phyloP scores from a whole-genome alignment of 2,888 invertebrate genomes.

The Leptinotarsa tumamoca region DNA sequence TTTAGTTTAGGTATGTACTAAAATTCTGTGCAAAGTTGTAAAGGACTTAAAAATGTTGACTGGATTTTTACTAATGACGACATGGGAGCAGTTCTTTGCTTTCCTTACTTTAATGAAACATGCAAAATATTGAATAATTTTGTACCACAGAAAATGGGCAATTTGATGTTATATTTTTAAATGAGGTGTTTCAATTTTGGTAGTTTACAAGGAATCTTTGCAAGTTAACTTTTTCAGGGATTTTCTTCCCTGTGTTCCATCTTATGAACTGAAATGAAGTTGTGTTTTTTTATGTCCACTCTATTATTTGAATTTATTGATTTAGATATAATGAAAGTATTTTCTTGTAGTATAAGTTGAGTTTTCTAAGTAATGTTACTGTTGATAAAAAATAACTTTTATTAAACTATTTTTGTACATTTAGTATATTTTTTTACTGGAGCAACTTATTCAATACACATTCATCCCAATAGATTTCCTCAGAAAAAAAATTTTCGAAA shows the following conservation, averaged over 20 bases:
- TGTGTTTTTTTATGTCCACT: background rate
- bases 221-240: background rate
- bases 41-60: no score
- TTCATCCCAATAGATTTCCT: no score
- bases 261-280: background rate
- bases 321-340: background rate
- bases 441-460: no score
- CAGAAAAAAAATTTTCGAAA: no score
- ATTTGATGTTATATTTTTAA: background rate
- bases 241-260: background rate
- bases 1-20: background rate
- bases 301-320: background rate
- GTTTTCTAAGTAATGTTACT: slow-evolving; percentile 10
- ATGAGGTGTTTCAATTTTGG: no score
- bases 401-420: slow-evolving; percentile 15
- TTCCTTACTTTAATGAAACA: no score
- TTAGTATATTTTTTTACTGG: background rate
- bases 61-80: no score
- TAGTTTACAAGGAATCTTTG: background rate
- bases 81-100: no score
- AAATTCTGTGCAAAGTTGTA: background rate
- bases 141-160: no score
- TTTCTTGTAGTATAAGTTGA: background rate
- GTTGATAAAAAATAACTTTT: background rate
- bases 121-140: no score